Conservation (phyloP, 2,797 vertebrate genomes). For the Hydrophis major region DNA sequence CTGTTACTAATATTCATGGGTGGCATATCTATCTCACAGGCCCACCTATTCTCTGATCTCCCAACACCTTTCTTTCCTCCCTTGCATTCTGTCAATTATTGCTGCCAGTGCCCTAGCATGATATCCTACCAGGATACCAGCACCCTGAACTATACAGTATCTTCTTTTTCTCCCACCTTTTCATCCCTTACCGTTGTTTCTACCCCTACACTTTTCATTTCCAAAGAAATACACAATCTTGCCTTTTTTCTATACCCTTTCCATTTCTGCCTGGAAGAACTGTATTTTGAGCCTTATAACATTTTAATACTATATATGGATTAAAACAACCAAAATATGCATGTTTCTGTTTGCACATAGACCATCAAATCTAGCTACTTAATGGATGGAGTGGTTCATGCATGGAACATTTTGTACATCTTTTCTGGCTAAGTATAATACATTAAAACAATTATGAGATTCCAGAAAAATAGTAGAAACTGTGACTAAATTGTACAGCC, state of each 20-base stretch:
- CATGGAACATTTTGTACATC: neutral
- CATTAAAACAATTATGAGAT: neutral
- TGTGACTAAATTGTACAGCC: neutral
- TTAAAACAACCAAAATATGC: neutral
- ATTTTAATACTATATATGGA: neutral
- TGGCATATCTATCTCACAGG: neutral
- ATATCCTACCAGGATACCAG: neutral
- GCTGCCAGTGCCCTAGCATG: neutral
- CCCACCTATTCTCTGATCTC: neutral
- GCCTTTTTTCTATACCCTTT: neutral
- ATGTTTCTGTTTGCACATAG: neutral
- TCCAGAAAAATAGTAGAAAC: neutral
- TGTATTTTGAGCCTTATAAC: neutral
- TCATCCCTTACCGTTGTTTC: neutral
- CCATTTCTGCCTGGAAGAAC: neutral
- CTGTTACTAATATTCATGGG: neutral
- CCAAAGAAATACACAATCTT: neutral
- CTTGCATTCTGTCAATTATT: neutral
- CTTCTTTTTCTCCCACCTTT: neutral
- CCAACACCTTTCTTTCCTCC: neutral
- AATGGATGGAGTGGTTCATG: neutral
- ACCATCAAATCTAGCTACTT: neutral
- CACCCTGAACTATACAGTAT: neutral
- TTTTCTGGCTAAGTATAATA: neutral
- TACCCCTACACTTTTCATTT: neutral